Percentiles rank a stretch among this genome's conserved stretches.
Conservation (phyloP, 2,113 vertebrate genomes). For the Canis aureus region DNA sequence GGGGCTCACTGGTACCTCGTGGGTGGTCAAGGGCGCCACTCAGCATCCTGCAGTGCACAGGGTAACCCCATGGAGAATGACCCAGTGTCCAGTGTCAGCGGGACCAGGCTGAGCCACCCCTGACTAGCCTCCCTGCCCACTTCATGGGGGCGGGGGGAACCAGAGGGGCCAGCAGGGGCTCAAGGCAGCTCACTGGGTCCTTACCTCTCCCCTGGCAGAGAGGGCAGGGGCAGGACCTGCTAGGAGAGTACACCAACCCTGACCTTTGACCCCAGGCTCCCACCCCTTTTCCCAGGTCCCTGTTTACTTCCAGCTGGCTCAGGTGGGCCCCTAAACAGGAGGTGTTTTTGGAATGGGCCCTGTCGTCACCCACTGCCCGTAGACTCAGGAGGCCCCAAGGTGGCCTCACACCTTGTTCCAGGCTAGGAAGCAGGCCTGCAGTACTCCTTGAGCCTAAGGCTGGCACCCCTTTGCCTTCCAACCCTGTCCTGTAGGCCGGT, state of each 20-base stretch:
- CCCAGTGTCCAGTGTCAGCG: not conserved
- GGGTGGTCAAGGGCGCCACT: too few relatives aligned
- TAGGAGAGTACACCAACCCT: not conserved
- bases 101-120: not conserved
- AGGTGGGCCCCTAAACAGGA: not conserved
- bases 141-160: not conserved
- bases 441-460: not conserved
- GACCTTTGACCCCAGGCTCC: not conserved
- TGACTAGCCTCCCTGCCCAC: not conserved
- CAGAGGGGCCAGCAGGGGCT: not conserved
- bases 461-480: not conserved
- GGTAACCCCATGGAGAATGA: not conserved
- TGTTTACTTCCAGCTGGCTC: not conserved
- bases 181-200: not conserved
- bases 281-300: not conserved
- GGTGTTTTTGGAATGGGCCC: not conserved
- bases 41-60: too few relatives aligned
- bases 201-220: not conserved
- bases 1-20: not conserved
- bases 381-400: not conserved
- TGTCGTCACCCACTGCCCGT: not conserved
- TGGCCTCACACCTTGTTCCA: not conserved
- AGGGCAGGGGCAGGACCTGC: not conserved
- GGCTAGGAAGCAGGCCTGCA: not conserved
- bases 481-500: not conserved